Evolutionary conservation across 2,797 vertebrate genomes (phyloP), one percentile per base, ranked within the genome.

Genomic region (Thripadectes ignobilis): DNA sequence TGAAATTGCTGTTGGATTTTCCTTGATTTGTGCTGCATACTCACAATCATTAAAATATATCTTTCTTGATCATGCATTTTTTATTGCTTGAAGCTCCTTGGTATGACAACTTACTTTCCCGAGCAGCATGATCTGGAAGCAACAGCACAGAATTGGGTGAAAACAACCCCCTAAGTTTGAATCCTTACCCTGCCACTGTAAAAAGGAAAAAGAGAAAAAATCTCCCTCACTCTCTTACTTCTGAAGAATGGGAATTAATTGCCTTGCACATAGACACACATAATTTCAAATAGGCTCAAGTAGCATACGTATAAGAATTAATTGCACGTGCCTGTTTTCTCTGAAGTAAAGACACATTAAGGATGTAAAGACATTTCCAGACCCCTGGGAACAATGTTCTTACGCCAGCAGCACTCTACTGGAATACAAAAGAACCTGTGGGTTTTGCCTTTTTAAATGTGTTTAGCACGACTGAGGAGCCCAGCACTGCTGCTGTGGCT

Each of bases 301-400:
- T 4, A 85, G 45, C 41, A 34, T 30, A 88, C 3, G 2, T 49
- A 49, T n/a, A 92, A 76, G 43, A 84, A 86, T 81, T 90, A 96
- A 86, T 68, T 55, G 75, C 80, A 95, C 71, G 32, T 66, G 74
- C 55, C 59, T 66, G 9, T 75, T 88, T 76, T 73, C 62, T 89
- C 84, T 88, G 86, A 96, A 92, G 91, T 87, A n/a, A 83, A 95
- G 84, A 75, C 74, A 85, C 61, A 82, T 85, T 93, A 91, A 78
- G 75, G 89, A 91, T 79, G 67, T 91, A 85, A 91, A 95, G 92
- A 62, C 67, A 91, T 75, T 92, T 89, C 52, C 69, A 79, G 52
- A 71, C 81, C 43, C 77, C 45, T 9, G 71, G 81, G 86, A 95
- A 76, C 59, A 79, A 52, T 69, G 77, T 79, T 92, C 86, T 92